Percentiles rank a stretch among this genome's conserved stretches.
Conservation (phyloP, 2,797 vertebrate genomes). For the Brotogeris chrysoptera region DNA sequence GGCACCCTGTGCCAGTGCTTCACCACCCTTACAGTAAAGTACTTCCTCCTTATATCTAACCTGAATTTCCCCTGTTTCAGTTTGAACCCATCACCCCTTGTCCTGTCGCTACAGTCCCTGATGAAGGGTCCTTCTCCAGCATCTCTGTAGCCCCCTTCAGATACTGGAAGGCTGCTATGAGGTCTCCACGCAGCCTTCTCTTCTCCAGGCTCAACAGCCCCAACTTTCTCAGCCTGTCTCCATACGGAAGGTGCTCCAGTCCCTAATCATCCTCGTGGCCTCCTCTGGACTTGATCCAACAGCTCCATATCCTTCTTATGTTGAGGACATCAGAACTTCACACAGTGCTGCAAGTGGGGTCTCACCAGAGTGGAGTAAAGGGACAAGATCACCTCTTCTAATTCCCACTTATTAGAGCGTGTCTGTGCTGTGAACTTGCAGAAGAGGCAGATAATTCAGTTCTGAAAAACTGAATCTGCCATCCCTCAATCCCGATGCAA, state of each 20-base stretch:
- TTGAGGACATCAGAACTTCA: not conserved
- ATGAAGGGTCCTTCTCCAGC: not conserved
- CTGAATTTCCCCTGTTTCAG: not conserved
- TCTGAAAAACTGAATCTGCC: not conserved
- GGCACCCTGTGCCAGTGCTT: not conserved
- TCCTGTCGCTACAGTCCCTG: not conserved
- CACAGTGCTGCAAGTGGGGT: not conserved
- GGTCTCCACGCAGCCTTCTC: not conserved
- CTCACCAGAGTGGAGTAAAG: not conserved
- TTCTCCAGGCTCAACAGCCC: not conserved
- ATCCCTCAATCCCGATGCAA: not conserved
- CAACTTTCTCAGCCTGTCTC: not conserved
- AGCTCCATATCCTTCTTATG: not conserved
- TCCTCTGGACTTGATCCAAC: not conserved
- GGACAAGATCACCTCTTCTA: not conserved
- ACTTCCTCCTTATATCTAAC: not conserved
- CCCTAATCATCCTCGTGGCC: not conserved
- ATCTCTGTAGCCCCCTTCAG: not conserved
- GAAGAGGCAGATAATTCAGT: not conserved
- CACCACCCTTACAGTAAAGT: not conserved
- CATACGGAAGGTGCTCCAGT: not conserved
- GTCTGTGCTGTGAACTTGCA: not conserved
- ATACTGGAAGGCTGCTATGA: not conserved
- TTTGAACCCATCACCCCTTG: not conserved
- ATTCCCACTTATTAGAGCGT: not conserved